These are phyloP conservation scores for Volucella inanis DNA, from an alignment of 2,888 invertebrate genomes.

Conservation along the genomic window DNA sequence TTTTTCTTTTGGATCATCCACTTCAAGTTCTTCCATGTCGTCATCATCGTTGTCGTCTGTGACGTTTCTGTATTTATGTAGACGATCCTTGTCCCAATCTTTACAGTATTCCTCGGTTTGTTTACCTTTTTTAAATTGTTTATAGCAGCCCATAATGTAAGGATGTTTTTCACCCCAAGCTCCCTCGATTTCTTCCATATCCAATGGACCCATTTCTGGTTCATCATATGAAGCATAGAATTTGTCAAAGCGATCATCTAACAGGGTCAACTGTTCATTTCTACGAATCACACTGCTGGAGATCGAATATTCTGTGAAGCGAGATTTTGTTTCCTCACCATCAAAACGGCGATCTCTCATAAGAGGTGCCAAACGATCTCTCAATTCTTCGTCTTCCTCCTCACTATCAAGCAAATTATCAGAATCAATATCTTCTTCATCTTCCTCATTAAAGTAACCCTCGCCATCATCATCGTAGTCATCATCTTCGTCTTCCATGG, in stretches of 20 bases:
- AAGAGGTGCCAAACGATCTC: conserved; percentile 83
- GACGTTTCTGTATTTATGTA: conserved; percentile 79
- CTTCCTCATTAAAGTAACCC: conserved; percentile 68
- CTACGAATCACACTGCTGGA: conserved; percentile 94
- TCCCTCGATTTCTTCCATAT: conserved; percentile 94
- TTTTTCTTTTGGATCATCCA: conserved; percentile 86
- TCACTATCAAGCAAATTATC: conserved; percentile 79
- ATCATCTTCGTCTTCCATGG: conserved; percentile 82
- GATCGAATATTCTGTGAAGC: conserved; percentile 97
- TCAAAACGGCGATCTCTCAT: conserved; percentile 82
- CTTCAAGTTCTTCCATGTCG: conserved; percentile 85
- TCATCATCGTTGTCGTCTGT: conserved; percentile 84
- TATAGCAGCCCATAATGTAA: conserved; percentile 88
- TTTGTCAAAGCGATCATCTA: conserved; percentile 95
- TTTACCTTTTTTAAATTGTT: conserved; percentile 88
- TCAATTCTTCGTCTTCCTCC: conserved; percentile 83
- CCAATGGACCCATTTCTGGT: conserved; percentile 93
- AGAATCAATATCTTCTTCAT: conserved; percentile 78
- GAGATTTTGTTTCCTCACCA: conserved; percentile 91
- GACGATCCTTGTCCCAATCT: conserved; percentile 84
- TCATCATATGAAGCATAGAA: conserved; percentile 94
- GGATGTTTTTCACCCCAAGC: conserved; percentile 84
- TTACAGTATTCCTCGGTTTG: conserved; percentile 85
- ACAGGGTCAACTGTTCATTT: conserved; percentile 90
- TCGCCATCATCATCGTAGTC: conserved; percentile 77